Evolutionary conservation across 2,113 vertebrate species (phyloP), one percentile per base, ranked within the genome.

Genomic region (Aviceda subcristata): DNA sequence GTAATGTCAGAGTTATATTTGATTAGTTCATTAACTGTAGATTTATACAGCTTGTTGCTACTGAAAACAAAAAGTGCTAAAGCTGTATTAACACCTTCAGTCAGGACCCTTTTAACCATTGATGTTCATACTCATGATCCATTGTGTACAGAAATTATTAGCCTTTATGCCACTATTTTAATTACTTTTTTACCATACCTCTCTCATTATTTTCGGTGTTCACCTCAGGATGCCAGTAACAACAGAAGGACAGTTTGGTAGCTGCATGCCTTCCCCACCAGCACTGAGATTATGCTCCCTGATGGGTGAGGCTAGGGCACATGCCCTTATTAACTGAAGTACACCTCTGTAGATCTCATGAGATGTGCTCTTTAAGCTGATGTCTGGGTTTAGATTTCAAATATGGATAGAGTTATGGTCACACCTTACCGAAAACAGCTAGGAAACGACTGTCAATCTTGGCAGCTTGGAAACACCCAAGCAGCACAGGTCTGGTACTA

Each of bases 41-140:
- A 63, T 91, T 92, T 78, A 72, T 72, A 80, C 38, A 60, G 76
- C 32, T 89, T 94, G 72, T 81, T 91, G 79, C 60, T 84, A 45
- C 56, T 68, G 90, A 83, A 96, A 96, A 92, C 38, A 91, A 86
- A 76, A 95, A 84, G 43, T 64, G 53, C 56, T 63, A 36, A 86
- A 93, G 46, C 32, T 77, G 48, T 86, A 51, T 38, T 72, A 91
- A 76, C 41, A 86, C 46, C 39, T 62, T 71, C 48, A 86, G 51
- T 86, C 55, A 86, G 75, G 50, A 67, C 7, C 21, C 8, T 75
- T 90, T 94, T 73, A 93, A 91, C 43, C 3, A 5, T 1, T 86
- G 64, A 66, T 59, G 46, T 71, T 92, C 63, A 86, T 22, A 59
- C 12, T 59, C 11, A 20, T 1, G 1, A 64, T 79, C 63, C n/a